phyloP scores from a whole-genome alignment of 2,888 invertebrate genomes.

The Aelia acuminata region DNA sequence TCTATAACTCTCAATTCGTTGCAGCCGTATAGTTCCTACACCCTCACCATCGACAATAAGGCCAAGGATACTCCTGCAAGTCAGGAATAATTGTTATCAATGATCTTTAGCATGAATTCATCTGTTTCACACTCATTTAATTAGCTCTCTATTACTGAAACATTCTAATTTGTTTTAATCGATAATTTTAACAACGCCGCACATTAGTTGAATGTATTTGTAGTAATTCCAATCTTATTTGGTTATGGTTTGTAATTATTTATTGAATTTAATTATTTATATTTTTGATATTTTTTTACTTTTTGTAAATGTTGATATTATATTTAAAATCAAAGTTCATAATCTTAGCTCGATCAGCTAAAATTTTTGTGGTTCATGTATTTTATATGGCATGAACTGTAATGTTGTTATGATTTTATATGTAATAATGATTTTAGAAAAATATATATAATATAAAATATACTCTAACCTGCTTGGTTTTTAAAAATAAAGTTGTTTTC shows the following conservation, averaged over 20 bases:
- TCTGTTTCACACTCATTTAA: not conserved
- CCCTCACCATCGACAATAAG: not conserved
- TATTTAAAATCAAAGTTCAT: not conserved
- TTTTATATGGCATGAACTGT: not conserved
- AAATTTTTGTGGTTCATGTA: not conserved
- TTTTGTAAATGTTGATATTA: not conserved
- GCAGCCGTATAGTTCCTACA: constrained; percentile 53
- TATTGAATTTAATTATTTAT: not conserved
- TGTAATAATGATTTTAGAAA: not conserved
- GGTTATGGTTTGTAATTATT: constrained; percentile 10
- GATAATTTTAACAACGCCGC: not conserved
- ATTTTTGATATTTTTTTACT: constrained; percentile 45
- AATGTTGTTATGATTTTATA: constrained; percentile 9
- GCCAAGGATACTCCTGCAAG: not conserved
- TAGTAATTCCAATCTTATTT: not conserved
- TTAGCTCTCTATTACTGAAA: not conserved
- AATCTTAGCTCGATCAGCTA: not conserved
- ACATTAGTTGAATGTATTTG: not conserved
- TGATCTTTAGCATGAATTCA: not conserved
- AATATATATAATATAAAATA: not conserved
- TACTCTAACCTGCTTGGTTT: not conserved
- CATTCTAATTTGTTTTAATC: not conserved
- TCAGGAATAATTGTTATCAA: not conserved
- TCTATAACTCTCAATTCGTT: constrained; percentile 71
- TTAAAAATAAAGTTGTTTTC: constrained; percentile 1